Base-by-base conservation (phyloP, 2,797 vertebrate species). In the Rhabdomys pumilio region DNA sequence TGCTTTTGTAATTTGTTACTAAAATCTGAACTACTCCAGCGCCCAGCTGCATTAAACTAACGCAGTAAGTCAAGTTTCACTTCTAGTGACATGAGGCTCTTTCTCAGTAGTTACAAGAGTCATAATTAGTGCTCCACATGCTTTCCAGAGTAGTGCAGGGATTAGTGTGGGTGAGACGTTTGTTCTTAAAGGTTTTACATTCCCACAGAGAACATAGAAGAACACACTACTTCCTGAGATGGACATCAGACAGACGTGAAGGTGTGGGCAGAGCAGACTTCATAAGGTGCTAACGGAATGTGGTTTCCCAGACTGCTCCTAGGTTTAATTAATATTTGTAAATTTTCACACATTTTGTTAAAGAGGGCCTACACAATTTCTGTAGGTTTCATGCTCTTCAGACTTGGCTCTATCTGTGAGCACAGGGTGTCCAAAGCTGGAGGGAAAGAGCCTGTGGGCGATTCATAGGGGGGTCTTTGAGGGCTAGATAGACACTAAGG, bases 1-100 rank as follows among this genome's bases (percentile, higher is more conserved):
- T 75, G 17, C 10, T 84, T 96, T 95, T 81, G 19, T 65, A 63
- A 89, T 90, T 61, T 93, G 34, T 59, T 93, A 96, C 29, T 29
- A 6, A 59, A 87, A 89, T 91, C 41, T 24, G 22, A 93, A 31
- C 67, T 73, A n/a, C 47, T 81, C 1, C 20, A 6, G n/a, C 59
- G 29, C 11, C 24, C 10, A 1, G 19, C 15, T 79, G 65, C 63
- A 7, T 82, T 50, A 63, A 31, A 69, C n/a, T 31, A 87, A 87
- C 17, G 87, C 72, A 85, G 26, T 19, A 57, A 84, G 69, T 59
- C 44, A 63, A 57, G 41, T 77, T 92, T 47, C 72, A 26, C 19
- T 61, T n/a, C 65, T 79, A 6, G 31, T 92, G 90, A 81, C 83
- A 83, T 29, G 10, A 81, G n/a, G 75, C 82, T 95, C 87, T 34